Conservation (phyloP, 2,113 vertebrate genomes). For the Verasper variegatus region DNA sequence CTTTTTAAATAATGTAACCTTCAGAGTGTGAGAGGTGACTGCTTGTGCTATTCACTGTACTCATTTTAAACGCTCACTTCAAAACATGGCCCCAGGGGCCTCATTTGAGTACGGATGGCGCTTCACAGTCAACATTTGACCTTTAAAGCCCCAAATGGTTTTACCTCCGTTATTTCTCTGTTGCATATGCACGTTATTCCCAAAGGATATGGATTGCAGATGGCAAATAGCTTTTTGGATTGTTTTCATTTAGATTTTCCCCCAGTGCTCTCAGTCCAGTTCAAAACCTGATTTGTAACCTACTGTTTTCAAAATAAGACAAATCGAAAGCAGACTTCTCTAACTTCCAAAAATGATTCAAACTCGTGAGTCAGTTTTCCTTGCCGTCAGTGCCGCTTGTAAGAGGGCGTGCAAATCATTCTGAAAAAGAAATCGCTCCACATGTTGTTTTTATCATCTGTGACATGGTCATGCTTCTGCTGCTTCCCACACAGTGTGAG, state of each 20-base stretch:
- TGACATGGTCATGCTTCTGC: constrained; percentile 3
- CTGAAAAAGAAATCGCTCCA: neutral
- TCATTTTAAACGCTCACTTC: constrained; percentile 71
- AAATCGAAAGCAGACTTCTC: constrained; percentile 29
- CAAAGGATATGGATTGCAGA: constrained; percentile 65
- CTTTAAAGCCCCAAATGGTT: constrained; percentile 72
- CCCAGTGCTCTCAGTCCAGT: neutral
- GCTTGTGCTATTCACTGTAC: constrained; percentile 68
- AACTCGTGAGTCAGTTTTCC: neutral
- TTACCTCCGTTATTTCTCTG: constrained; percentile 46
- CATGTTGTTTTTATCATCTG: neutral
- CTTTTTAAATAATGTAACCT: constrained; percentile 75
- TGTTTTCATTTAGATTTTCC: constrained; percentile 46
- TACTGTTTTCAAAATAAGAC: constrained; percentile 34
- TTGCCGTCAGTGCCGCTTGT: neutral
- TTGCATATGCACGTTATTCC: constrained; percentile 66
- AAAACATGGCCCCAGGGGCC: constrained; percentile 67
- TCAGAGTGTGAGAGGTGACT: constrained; percentile 67
- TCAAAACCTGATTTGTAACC: constrained; percentile 36
- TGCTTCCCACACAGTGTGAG: constrained; percentile 31
- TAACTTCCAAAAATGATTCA: neutral
- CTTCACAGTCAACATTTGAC: constrained; percentile 75
- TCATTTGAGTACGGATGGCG: constrained; percentile 67
- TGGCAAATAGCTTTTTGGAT: constrained; percentile 44
- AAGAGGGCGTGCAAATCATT: constrained; percentile 17